Base-by-base conservation (phyloP, 2,797 vertebrate species). In the Pyrocephalus nanus region DNA sequence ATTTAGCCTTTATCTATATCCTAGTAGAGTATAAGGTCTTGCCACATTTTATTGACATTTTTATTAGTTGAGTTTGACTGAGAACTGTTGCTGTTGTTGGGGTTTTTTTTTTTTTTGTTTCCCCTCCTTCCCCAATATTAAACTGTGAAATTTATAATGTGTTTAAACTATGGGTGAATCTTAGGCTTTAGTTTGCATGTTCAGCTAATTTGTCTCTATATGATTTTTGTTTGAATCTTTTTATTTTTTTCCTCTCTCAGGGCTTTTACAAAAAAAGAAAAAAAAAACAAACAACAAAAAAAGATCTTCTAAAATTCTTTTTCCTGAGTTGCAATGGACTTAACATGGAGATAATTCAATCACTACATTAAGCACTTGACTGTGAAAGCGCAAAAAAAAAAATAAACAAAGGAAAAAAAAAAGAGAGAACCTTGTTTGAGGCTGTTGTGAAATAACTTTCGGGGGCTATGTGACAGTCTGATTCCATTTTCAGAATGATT, bases 311-410 rank as follows among this genome's bases (percentile, higher is more conserved):
- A 96, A 98, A 98, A 98, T 97, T 96, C 94, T 97, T 97, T 97
- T 98, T 98, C 98, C 98, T 98, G 98, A 98, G 98, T 98, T 98
- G 98, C 98, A 98, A 97, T 97, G 97, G 97, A 98, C 97, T 97
- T 95, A 96, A 94, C 89, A 70, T 93, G 97, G 96, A 98, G 95
- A 94, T 96, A 97, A 98, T 97, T 98, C 98, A 98, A 98, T 99
- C 99, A 99, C 99, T 99, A 99, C 99, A 98, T 98, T 98, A 96
- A 98, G 98, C 98, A 98, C 98, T 98, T 99, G 98, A 98, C 98
- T 99, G 98, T 99, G 99, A 99, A 99, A 97, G 97, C 90, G 94
- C 91, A 96, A 95, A 96, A 94, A 43, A 43, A 78, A 45, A 81
- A 38, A 69, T 53, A 54, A 51, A 45, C 13, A 86, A 70, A 72